A percentile compares a stretch with the other conserved stretches of the same genome.
Conservation (phyloP, 2,888 invertebrate species). For the Pristionchus fissidentatus region DNA sequence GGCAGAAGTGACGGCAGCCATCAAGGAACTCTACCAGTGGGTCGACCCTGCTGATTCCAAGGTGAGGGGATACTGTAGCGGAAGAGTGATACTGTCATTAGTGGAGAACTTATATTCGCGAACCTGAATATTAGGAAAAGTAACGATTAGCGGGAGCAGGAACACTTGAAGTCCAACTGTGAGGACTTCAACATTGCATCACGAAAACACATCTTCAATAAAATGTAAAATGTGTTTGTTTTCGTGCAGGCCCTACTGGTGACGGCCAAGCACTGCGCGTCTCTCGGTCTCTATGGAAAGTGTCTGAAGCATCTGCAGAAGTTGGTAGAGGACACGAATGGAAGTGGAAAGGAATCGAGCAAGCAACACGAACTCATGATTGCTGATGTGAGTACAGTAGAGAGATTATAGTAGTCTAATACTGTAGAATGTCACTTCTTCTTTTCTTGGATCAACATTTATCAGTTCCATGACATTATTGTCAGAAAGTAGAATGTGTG, state of each 20-base stretch:
- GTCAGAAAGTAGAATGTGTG: no score
- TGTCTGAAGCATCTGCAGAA: constrained; percentile 85
- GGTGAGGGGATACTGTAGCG: constrained; percentile 77
- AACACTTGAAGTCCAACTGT: no score
- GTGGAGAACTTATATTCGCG: background rate
- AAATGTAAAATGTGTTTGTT: background rate
- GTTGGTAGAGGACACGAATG: constrained; percentile 84
- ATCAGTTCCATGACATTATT: no score
- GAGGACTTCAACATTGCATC: background rate
- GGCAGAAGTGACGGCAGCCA: constrained; percentile 80
- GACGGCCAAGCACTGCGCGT: constrained; percentile 83
- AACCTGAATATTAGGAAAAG: no score
- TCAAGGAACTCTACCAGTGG: constrained; percentile 86
- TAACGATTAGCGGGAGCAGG: no score
- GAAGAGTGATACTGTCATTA: background rate
- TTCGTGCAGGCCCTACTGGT: constrained; percentile 83
- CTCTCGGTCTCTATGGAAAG: constrained; percentile 86
- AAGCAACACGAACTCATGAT: constrained; percentile 50
- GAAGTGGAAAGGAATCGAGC: constrained; percentile 49
- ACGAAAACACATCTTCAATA: no score
- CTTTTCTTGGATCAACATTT: no score
- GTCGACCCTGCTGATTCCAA: constrained; percentile 86
- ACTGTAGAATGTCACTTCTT: no score
- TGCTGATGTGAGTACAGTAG: constrained; percentile 54
- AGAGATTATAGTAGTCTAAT: no score